Percentiles rank a stretch among this genome's conserved stretches.
Conservation (phyloP, 2,113 vertebrate species). For the Leptobrachium ailaonicum region DNA sequence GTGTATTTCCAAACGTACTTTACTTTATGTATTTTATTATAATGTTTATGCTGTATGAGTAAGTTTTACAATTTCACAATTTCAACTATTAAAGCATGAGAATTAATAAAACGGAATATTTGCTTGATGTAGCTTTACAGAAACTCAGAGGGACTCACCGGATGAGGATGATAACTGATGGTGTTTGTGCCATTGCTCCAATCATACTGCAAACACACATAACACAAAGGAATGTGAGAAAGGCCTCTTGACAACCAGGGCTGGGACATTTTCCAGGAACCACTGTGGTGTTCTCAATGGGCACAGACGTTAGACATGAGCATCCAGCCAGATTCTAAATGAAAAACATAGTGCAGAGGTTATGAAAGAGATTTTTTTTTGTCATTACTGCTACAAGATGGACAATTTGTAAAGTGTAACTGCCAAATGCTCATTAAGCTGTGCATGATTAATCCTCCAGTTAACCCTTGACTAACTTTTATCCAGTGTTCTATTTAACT, state of each 20-base stretch:
- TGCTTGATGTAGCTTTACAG: neutral
- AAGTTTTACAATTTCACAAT: too few species aligned
- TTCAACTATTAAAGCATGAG: too few species aligned
- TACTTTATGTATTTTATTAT: too few species aligned
- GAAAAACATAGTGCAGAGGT: conserved; percentile 34
- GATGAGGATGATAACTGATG: conserved; percentile 96
- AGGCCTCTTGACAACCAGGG: conserved; percentile 88
- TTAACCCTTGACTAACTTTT: conserved; percentile 23
- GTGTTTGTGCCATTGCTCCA: conserved; percentile 96
- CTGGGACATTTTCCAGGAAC: conserved; percentile 89
- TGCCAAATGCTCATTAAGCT: conserved; percentile 31
- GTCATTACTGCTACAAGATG: neutral
- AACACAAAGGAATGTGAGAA: conserved; percentile 94
- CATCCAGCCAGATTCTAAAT: conserved; percentile 89
- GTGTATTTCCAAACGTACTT: too few species aligned
- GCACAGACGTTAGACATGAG: conserved; percentile 74
- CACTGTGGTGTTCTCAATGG: conserved; percentile 71
- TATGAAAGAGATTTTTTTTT: neutral
- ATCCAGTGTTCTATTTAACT: neutral
- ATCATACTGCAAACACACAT: conserved; percentile 97
- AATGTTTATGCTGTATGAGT: too few species aligned
- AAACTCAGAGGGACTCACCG: conserved; percentile 66
- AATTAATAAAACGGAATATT: too few species aligned
- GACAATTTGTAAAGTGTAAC: conserved; percentile 31
- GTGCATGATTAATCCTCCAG: conserved; percentile 52